phyloP scores from a whole-genome alignment of 2,113 vertebrate species.

The Emydocephalus ijimae region DNA sequence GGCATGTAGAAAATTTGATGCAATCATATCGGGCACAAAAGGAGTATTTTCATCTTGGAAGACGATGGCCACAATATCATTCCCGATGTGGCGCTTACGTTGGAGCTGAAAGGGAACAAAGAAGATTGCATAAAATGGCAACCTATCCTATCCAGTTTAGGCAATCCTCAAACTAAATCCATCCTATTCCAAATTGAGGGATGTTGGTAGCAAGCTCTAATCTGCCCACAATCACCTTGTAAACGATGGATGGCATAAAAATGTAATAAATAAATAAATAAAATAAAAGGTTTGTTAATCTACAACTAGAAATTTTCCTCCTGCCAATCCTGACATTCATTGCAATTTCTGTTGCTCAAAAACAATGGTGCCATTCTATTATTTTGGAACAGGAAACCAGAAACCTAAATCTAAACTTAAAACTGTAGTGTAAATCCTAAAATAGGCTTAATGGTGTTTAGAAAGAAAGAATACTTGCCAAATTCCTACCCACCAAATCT shows the following conservation, averaged over 20 bases:
- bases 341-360: neutral
- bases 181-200: neutral
- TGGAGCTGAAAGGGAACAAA: conserved; percentile 73
- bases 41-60: conserved; percentile 85
- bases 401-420: neutral
- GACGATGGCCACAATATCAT: conserved; percentile 86
- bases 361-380: neutral
- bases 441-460: neutral
- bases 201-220: neutral
- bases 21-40: conserved; percentile 84
- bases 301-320: neutral
- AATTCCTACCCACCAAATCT: neutral
- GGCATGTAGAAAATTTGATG: conserved; percentile 88
- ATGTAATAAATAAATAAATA: neutral
- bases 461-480: neutral
- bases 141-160: too few relatives aligned
- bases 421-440: neutral
- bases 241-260: neutral
- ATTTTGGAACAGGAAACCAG: neutral
- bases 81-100: conserved; percentile 90
- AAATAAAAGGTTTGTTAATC: neutral
- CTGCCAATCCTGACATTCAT: neutral
- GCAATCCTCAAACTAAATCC: neutral
- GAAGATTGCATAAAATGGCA: neutral
- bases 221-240: neutral